Evolutionary conservation across 2,888 invertebrate species (phyloP).

Genomic region (Parascotia fuliginaria): DNA sequence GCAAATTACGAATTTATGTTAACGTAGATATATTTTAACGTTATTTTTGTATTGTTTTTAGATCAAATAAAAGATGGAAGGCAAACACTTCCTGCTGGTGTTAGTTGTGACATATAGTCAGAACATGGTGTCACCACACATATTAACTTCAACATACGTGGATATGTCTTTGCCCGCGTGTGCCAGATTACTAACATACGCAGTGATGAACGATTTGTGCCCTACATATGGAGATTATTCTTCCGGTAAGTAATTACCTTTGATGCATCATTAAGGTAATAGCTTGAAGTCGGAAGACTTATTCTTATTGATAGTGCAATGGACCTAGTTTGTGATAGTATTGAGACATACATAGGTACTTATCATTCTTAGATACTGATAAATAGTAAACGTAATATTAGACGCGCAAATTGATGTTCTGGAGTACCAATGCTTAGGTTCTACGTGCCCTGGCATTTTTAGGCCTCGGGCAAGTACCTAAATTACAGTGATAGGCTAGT

Average conservation of each 20-base stretch:
- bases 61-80: slow-evolving; percentile 48
- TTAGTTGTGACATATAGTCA: slow-evolving; percentile 47
- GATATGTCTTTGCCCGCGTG: slow-evolving; percentile 48
- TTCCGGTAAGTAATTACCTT: slow-evolving; percentile 45
- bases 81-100: slow-evolving; percentile 44
- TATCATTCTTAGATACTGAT: no score
- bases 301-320: slow-evolving; percentile 19
- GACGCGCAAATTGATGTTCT: background rate
- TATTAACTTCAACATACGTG: slow-evolving; percentile 50
- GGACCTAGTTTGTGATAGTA: slow-evolving; percentile 12
- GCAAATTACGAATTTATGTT: background rate
- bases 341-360: background rate
- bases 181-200: slow-evolving; percentile 43
- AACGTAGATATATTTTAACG: background rate
- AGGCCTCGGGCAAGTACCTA: no score
- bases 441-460: no score
- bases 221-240: slow-evolving; percentile 44
- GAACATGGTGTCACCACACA: slow-evolving; percentile 50
- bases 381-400: no score
- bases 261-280: slow-evolving; percentile 22
- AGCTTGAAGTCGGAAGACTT: slow-evolving; percentile 6
- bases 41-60: slow-evolving; percentile 19
- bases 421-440: no score
- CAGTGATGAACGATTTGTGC: slow-evolving; percentile 49
- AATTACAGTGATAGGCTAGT: no score